A percentile compares a stretch with the other conserved stretches of the same genome.
Conservation (phyloP, 2,113 vertebrate genomes). For the Beaufortia kweichowensis region DNA sequence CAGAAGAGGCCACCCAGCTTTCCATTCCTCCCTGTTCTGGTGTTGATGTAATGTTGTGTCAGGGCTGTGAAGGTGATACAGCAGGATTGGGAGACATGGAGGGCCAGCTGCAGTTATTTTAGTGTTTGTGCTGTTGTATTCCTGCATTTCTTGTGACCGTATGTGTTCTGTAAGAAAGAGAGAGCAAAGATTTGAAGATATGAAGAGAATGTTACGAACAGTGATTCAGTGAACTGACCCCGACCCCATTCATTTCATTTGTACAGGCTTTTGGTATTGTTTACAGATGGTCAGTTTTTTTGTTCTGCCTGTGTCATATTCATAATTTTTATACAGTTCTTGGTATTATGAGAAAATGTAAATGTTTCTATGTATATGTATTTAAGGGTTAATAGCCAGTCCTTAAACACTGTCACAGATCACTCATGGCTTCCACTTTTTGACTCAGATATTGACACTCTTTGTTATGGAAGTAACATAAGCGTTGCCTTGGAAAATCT, state of each 20-base stretch:
- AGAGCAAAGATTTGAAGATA: neutral
- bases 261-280: too few species aligned
- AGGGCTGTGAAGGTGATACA: slow-evolving; percentile 40
- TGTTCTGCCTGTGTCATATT: too few species aligned
- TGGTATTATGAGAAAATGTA: too few species aligned
- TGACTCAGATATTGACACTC: slow-evolving; percentile 46
- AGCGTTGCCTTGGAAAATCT: slow-evolving; percentile 64
- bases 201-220: neutral
- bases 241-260: neutral
- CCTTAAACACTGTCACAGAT: too few species aligned
- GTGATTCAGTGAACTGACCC: neutral
- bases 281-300: too few species aligned
- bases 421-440: slow-evolving; percentile 12
- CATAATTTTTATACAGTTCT: too few species aligned
- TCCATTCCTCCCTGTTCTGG: slow-evolving; percentile 34
- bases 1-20: slow-evolving; percentile 60
- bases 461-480: slow-evolving; percentile 62
- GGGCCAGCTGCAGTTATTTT: slow-evolving; percentile 75
- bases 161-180: slow-evolving; percentile 32
- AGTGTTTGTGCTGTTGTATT: slow-evolving; percentile 60
- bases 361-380: too few species aligned
- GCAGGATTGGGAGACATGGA: slow-evolving; percentile 49
- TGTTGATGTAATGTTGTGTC: slow-evolving; percentile 45
- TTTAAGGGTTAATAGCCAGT: too few species aligned
- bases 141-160: slow-evolving; percentile 50